These are phyloP conservation scores for Phrixothrix hirtus DNA, from an alignment of 2,888 invertebrate species.

Conservation along the genomic window DNA sequence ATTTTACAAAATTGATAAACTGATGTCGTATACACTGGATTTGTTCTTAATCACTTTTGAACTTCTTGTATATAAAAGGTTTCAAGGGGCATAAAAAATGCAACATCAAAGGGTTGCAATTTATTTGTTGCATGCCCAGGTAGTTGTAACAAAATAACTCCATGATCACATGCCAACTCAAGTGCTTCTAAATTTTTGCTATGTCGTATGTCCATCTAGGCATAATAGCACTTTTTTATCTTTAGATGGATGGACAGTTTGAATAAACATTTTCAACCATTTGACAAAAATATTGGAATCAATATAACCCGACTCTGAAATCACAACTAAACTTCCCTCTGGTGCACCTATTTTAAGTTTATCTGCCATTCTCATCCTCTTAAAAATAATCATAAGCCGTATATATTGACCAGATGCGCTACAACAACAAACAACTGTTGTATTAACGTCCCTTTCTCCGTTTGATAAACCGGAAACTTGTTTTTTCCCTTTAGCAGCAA, in stretches of 20 bases:
- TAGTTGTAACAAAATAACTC: too few relatives aligned
- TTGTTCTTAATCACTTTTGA: too few relatives aligned
- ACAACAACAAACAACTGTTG: conserved; percentile 34
- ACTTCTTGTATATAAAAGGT: too few relatives aligned
- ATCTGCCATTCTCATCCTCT: conserved; percentile 22
- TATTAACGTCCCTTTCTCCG: conserved; percentile 35
- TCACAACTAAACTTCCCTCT: conserved; percentile 1
- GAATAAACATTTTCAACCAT: too few relatives aligned
- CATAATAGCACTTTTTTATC: conserved; percentile 35
- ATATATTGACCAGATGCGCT: too few relatives aligned
- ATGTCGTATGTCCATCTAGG: too few relatives aligned
- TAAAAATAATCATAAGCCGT: too few relatives aligned
- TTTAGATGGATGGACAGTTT: conserved; percentile 26
- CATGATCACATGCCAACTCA: conserved; percentile 24
- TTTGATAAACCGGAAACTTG: conserved; percentile 32
- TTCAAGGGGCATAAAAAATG: too few relatives aligned
- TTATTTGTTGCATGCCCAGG: too few relatives aligned
- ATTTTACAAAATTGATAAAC: conserved; percentile 20
- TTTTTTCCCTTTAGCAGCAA: conserved; percentile 29
- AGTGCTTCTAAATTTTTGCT: too few relatives aligned
- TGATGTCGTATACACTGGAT: conserved; percentile 36
- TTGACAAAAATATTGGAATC: conserved; percentile 13
- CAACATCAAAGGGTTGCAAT: too few relatives aligned
- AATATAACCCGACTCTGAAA: conserved; percentile 8
- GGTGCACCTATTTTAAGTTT: too few relatives aligned